Percentiles rank a stretch among this genome's conserved stretches.
Conservation (phyloP, 2,888 invertebrate genomes). For the Euphydryas editha region DNA sequence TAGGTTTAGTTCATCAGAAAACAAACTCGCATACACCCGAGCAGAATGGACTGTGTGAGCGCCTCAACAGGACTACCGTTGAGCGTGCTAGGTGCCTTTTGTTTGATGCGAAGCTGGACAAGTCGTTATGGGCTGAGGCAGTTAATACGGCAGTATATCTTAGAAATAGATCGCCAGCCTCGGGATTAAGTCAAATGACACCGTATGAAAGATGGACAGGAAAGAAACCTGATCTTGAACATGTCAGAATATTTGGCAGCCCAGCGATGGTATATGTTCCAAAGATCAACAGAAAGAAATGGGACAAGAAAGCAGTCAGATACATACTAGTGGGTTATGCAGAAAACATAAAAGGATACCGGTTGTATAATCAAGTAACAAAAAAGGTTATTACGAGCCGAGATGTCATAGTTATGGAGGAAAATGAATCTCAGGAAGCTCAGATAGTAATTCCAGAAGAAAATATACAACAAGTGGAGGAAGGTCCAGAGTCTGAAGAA, state of each 20-base stretch:
- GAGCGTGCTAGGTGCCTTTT: constrained; percentile 4
- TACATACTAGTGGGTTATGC: not conserved
- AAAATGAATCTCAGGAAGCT: not conserved
- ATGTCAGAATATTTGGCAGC: not conserved
- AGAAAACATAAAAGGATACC: constrained; percentile 6
- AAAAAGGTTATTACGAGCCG: not conserved
- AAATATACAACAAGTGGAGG: not conserved
- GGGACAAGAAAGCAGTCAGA: not conserved
- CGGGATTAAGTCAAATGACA: not conserved
- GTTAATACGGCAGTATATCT: constrained; percentile 5
- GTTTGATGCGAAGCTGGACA: constrained; percentile 10
- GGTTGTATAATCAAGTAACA: not conserved
- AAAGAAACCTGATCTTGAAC: not conserved
- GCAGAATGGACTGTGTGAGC: constrained; percentile 19
- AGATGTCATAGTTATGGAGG: not conserved
- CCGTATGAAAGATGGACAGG: not conserved
- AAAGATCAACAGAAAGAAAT: not conserved
- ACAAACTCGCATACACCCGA: constrained; percentile 14
- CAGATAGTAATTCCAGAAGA: not conserved
- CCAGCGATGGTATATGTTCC: not conserved
- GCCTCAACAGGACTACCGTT: constrained; percentile 7
- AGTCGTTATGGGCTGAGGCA: constrained; percentile 2
- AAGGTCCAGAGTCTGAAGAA: not conserved
- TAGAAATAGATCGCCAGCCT: constrained; percentile 1
- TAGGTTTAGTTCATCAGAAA: constrained; percentile 7